A percentile compares a stretch with the other conserved stretches of the same genome.
These are phyloP conservation scores for Macrochelys suwanniensis DNA, from an alignment of 2,797 vertebrate species.

Conservation along the genomic window DNA sequence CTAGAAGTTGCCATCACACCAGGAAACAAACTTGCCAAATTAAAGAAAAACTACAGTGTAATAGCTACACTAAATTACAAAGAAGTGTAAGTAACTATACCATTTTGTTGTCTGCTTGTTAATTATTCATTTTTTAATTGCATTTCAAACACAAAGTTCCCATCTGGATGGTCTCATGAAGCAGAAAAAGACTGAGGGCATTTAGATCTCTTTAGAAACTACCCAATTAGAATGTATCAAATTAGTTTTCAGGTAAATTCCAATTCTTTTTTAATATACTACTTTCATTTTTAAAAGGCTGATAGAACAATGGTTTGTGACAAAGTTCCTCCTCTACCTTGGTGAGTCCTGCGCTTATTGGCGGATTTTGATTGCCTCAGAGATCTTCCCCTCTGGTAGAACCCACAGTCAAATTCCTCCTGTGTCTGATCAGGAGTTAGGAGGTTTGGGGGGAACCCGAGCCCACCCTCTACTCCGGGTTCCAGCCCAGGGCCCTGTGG, in stretches of 20 bases:
- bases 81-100: background rate
- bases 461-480: too few relatives aligned
- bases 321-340: too few relatives aligned
- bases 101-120: background rate
- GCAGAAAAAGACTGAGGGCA: background rate
- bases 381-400: too few relatives aligned
- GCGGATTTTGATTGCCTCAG: too few relatives aligned
- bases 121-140: background rate
- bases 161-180: background rate
- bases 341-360: too few relatives aligned
- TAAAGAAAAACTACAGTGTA: background rate
- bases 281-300: background rate
- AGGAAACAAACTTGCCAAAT: background rate
- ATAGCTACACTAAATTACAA: background rate
- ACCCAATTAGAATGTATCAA: background rate
- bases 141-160: background rate
- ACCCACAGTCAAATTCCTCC: too few relatives aligned
- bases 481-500: too few relatives aligned
- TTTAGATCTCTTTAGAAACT: background rate
- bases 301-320: background rate
- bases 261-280: background rate
- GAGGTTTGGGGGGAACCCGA: too few relatives aligned
- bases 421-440: too few relatives aligned
- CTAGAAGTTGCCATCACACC: background rate
- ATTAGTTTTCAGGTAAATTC: background rate